These are phyloP conservation scores for Philonicus albiceps DNA, from an alignment of 2,888 invertebrate genomes.

Conservation along the genomic window DNA sequence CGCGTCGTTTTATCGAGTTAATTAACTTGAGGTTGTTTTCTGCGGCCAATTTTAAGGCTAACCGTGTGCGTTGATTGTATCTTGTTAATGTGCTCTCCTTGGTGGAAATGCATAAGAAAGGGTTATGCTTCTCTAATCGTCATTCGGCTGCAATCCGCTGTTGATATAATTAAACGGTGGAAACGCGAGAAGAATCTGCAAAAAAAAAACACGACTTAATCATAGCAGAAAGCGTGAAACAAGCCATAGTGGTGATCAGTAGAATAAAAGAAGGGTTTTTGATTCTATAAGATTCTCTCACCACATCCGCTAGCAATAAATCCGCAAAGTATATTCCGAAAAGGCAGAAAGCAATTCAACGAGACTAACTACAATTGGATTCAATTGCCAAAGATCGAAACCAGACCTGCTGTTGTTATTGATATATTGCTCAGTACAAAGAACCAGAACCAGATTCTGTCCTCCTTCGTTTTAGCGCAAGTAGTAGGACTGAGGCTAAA, in stretches of 20 bases:
- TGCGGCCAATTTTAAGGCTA: background rate
- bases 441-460: slow-evolving; percentile 14
- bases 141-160: background rate
- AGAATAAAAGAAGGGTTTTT: background rate
- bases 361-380: slow-evolving; percentile 12
- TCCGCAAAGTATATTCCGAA: slow-evolving; percentile 4
- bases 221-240: background rate
- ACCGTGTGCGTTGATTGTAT: slow-evolving; percentile 28
- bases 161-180: background rate
- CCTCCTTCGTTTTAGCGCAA: background rate
- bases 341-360: slow-evolving; percentile 6
- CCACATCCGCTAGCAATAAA: background rate
- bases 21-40: slow-evolving; percentile 39
- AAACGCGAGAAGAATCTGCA: background rate
- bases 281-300: background rate
- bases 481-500: background rate
- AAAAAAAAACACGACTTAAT: background rate
- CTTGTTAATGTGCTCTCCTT: slow-evolving; percentile 17
- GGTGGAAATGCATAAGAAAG: background rate
- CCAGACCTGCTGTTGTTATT: slow-evolving; percentile 6
- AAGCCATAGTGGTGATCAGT: background rate
- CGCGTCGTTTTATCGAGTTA: slow-evolving; percentile 41
- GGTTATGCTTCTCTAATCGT: background rate
- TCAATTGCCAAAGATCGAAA: slow-evolving; percentile 23
- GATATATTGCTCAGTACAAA: background rate